These are phyloP conservation scores for Sciurus vulgaris DNA, from an alignment of 2,797 vertebrate genomes.

Conservation along the genomic window DNA sequence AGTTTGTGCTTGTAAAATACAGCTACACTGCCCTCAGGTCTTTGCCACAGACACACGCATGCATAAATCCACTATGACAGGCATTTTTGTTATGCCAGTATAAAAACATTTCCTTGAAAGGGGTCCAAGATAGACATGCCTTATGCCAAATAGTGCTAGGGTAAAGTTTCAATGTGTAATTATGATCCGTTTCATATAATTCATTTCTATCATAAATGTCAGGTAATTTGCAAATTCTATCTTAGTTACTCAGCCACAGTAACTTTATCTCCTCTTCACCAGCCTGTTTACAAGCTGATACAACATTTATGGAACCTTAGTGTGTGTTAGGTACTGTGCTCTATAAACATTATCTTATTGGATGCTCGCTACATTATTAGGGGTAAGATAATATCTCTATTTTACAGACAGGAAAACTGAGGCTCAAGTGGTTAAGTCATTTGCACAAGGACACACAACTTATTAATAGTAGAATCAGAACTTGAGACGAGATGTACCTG, in stretches of 20 bases:
- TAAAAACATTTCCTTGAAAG: conserved; percentile 29
- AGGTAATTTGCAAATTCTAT: conserved; percentile 20
- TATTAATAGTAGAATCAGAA: neutral
- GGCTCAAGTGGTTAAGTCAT: neutral
- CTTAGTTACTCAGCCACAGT: neutral
- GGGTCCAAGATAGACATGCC: conserved; percentile 3
- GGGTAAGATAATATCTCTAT: neutral
- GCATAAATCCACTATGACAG: neutral
- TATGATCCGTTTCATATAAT: conserved; percentile 19
- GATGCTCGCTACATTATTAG: neutral
- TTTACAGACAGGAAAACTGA: neutral
- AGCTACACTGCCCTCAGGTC: neutral
- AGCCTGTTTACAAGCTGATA: neutral
- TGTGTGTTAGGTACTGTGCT: neutral
- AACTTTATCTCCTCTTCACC: neutral
- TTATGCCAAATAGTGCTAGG: neutral
- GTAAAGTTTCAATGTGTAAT: conserved; percentile 5
- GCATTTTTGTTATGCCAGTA: neutral
- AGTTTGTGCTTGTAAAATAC: conserved; percentile 35
- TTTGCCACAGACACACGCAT: neutral
- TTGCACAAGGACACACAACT: neutral
- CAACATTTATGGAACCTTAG: neutral
- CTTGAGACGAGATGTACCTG: neutral
- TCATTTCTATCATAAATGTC: neutral
- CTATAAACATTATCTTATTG: neutral